These are phyloP conservation scores for Pithecia hirsuta DNA, from an alignment of 2,797 vertebrate species.

Conservation along the genomic window DNA sequence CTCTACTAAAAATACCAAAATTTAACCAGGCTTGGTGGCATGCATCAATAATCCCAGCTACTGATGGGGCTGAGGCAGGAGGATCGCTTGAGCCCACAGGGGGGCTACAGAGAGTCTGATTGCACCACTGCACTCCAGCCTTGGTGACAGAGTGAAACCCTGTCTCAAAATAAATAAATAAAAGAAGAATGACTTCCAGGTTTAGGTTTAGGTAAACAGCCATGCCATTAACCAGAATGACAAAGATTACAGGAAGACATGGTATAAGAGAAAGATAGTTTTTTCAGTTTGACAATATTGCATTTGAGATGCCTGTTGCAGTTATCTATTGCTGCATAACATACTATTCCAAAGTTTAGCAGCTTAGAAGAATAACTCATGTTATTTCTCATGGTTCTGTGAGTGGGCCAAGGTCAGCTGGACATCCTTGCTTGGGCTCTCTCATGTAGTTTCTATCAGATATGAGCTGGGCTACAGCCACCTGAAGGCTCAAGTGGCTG, in stretches of 20 bases:
- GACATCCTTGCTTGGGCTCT: not conserved
- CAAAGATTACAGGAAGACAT: not conserved
- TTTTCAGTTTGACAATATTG: not conserved
- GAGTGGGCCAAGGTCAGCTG: not conserved
- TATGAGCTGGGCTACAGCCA: not conserved
- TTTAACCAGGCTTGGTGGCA: not conserved
- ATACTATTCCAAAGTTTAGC: not conserved
- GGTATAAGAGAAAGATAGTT: not conserved
- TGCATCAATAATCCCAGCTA: not conserved
- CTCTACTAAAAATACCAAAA: not conserved
- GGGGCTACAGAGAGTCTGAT: not conserved
- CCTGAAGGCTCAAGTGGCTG: not conserved
- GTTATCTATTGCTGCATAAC: not conserved
- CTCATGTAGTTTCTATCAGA: not conserved
- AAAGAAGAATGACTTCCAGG: not conserved
- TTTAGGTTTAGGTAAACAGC: not conserved
- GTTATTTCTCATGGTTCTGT: not conserved
- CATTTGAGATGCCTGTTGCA: not conserved
- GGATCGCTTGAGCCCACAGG: not conserved
- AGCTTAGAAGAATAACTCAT: not conserved
- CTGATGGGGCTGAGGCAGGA: not conserved
- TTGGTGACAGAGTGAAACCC: not conserved
- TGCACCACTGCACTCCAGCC: not conserved
- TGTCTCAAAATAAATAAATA: not conserved
- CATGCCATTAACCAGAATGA: not conserved